These are phyloP conservation scores for Triplophysa bombifrons DNA, from an alignment of 2,797 vertebrate genomes.

Conservation along the genomic window DNA sequence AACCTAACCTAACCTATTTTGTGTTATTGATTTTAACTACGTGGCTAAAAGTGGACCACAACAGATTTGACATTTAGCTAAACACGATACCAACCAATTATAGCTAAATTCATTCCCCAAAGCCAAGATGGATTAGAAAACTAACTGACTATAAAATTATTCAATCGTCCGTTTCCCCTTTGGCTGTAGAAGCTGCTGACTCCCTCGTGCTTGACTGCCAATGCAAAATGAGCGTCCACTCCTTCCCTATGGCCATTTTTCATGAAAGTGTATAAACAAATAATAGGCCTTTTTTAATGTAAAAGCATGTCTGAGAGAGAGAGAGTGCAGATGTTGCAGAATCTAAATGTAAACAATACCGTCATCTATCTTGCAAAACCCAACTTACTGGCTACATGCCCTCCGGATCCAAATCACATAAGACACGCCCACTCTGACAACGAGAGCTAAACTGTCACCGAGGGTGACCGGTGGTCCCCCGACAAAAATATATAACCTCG, in stretches of 20 bases:
- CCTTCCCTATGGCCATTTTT: constrained; percentile 37
- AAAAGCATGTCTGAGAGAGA: constrained; percentile 15
- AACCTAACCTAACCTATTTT: no score
- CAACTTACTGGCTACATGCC: background rate
- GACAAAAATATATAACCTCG: constrained; percentile 1
- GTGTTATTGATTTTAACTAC: background rate
- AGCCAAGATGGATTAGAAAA: constrained; percentile 38
- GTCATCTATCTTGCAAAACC: background rate
- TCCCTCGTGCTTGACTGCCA: constrained; percentile 41
- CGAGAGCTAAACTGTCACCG: background rate
- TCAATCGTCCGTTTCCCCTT: constrained; percentile 39
- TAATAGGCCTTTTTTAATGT: constrained; percentile 15
- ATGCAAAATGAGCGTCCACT: constrained; percentile 46
- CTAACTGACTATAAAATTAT: constrained; percentile 47
- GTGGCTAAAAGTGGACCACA: background rate
- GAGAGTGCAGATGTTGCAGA: constrained; percentile 36
- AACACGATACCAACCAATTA: constrained; percentile 14
- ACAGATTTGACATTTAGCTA: constrained; percentile 27
- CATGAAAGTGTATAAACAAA: constrained; percentile 39
- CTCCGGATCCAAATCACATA: background rate
- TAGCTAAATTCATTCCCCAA: constrained; percentile 12
- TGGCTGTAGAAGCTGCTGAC: constrained; percentile 39
- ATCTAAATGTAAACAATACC: background rate
- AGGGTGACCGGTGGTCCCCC: background rate
- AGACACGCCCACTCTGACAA: background rate